Evolutionary conservation across 2,888 invertebrate species (phyloP), one percentile per base, ranked within the genome.

Genomic region (Dasysyrphus albostriatus): DNA sequence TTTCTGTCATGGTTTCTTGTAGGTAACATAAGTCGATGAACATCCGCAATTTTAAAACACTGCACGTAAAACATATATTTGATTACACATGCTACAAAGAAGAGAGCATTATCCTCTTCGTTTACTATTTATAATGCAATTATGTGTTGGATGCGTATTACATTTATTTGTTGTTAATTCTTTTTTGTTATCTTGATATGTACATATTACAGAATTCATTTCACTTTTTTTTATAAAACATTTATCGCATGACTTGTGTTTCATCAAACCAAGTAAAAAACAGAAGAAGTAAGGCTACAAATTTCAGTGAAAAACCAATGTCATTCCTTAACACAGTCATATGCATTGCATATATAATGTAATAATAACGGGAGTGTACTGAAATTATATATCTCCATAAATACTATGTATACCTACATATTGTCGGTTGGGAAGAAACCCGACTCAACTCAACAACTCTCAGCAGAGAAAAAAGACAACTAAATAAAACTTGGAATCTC

Each of bases 191-290:
- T 59, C 56, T 56, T 32, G 56, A 56, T 39, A 44, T 44, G n/a
- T n/a, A n/a, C n/a, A 6, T n/a, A 44, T 44, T 44, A 7, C 7
- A n/a, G 58, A 75, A 78, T 63, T 69, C 59, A 56, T 78, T 69
- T 75, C 42, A 14, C 49, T n/a, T 78, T 78, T 80, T 58, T 24
- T 51, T 14, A 16, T 8, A 37, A 77, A 85, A 73, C 67, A 72
- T 67, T 85, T 74, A n/a, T 70, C 73, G 85, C 69, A 63, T 63
- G 81, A 85, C 81, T 85, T 85, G 73, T 67, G 51, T 85, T 85
- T 14, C 85, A 72, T n/a, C 3, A 14, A 14, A 29, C 6, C 7
- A 29, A 54, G 14, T 29, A 14, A 12, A 3, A 49, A 47, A 65
- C 42, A 80, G 42, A 56, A 67, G 8, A 6, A 32, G n/a, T 42